These are phyloP conservation scores for Euleptes europaea DNA, from an alignment of 2,113 vertebrate species.

Conservation along the genomic window DNA sequence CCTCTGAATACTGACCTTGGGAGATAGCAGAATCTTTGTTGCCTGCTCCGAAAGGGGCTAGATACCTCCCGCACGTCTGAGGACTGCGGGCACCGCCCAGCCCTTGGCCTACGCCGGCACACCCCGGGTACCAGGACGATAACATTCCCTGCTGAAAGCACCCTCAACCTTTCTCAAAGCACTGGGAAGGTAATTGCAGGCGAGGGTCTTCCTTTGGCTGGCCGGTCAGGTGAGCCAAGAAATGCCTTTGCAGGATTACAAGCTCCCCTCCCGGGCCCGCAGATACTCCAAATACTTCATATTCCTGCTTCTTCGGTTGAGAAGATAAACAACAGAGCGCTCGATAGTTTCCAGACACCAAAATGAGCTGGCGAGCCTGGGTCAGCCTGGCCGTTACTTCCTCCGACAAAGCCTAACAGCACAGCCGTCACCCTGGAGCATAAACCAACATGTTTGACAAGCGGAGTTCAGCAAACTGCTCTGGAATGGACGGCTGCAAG, in stretches of 20 bases:
- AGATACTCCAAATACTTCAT: background rate
- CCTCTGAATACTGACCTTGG: too few species aligned
- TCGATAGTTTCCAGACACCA: background rate
- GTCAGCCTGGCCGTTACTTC: background rate
- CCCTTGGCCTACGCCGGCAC: too few species aligned
- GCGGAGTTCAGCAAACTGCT: background rate
- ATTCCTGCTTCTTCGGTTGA: background rate
- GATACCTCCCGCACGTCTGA: too few species aligned
- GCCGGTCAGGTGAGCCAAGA: background rate
- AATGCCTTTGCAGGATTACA: background rate
- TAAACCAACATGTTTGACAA: background rate
- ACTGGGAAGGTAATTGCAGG: background rate
- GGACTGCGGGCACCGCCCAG: too few species aligned
- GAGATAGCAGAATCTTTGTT: too few species aligned
- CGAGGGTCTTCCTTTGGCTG: background rate
- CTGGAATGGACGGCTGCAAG: background rate
- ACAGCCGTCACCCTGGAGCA: too few species aligned
- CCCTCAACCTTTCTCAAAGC: rapidly evolving
- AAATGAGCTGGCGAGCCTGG: background rate
- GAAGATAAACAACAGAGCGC: background rate
- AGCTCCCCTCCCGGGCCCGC: background rate
- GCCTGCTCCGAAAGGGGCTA: too few species aligned
- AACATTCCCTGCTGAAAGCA: constrained; percentile 3
- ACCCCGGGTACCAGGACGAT: rapidly evolving
- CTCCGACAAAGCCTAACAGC: background rate